These are phyloP conservation scores for Dermochelys coriacea DNA, from an alignment of 2,797 vertebrate genomes.

Conservation along the genomic window DNA sequence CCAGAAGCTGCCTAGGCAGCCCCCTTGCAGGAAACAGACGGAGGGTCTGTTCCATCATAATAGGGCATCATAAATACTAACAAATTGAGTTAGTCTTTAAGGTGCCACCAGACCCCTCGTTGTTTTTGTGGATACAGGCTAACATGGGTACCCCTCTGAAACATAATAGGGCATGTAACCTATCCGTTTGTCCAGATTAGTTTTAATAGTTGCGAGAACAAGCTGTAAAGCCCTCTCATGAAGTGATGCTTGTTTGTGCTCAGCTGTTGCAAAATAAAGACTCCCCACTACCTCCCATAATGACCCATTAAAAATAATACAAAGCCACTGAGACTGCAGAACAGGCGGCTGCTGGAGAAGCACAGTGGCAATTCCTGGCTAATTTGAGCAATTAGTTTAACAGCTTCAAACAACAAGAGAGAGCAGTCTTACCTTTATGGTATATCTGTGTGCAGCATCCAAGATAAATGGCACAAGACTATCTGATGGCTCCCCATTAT, in stretches of 20 bases:
- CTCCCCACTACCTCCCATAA: not conserved
- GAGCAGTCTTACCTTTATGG: constrained; percentile 88
- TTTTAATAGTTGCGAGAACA: not conserved
- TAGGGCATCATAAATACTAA: too few species aligned
- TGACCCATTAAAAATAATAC: not conserved
- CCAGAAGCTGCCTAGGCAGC: not conserved
- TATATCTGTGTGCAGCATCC: constrained; percentile 89
- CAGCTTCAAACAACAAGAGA: not conserved
- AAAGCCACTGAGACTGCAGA: not conserved
- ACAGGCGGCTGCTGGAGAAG: not conserved
- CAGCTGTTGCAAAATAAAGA: not conserved
- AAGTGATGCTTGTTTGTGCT: not conserved
- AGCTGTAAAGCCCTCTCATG: not conserved
- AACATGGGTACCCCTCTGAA: too few species aligned
- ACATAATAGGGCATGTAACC: not conserved
- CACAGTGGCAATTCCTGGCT: not conserved
- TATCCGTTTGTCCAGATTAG: not conserved
- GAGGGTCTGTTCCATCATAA: not conserved
- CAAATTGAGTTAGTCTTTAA: too few species aligned
- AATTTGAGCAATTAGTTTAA: not conserved
- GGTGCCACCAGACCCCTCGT: too few species aligned
- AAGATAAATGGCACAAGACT: constrained; percentile 89
- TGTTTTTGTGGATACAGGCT: too few species aligned
- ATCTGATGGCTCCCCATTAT: constrained; percentile 88
- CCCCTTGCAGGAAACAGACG: not conserved